Conservation (phyloP, 2,113 vertebrate species). For the Tetraodon nigroviridis region DNA sequence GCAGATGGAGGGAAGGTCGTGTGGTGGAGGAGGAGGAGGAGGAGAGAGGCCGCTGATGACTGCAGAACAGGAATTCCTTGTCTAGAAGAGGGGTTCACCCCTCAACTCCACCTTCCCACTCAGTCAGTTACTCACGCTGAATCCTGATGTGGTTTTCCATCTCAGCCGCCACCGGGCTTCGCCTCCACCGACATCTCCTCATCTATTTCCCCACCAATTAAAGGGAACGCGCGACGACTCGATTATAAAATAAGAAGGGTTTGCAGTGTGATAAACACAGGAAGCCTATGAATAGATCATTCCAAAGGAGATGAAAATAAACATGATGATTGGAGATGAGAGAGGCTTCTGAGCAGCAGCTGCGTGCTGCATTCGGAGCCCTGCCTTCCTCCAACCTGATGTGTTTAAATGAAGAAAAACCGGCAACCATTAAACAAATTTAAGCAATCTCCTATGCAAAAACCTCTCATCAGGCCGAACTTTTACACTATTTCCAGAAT, state of each 20-base stretch:
- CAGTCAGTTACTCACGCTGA: conserved; percentile 38
- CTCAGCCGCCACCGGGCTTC: conserved; percentile 64
- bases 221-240: too few species aligned
- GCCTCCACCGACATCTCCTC: conserved; percentile 41
- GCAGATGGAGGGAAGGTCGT: conserved; percentile 1
- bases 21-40: background rate
- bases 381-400: conserved; percentile 9
- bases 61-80: conserved; percentile 81
- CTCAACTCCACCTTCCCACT: conserved; percentile 32
- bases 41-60: conserved; percentile 66
- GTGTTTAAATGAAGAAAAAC: conserved; percentile 13
- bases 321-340: background rate
- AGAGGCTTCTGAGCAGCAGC: background rate
- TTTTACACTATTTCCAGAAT: too few species aligned
- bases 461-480: too few species aligned
- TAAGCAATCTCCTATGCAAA: too few species aligned
- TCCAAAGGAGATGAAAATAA: conserved; percentile 7
- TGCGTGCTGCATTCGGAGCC: background rate
- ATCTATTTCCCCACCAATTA: too few species aligned
- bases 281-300: background rate
- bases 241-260: too few species aligned
- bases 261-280: background rate
- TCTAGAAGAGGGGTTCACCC: conserved; percentile 74
- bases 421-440: too few species aligned
- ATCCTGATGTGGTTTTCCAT: conserved; percentile 56